Base-by-base conservation (phyloP, 1,140 invertebrate species). In the Tribolium castaneum region DNA sequence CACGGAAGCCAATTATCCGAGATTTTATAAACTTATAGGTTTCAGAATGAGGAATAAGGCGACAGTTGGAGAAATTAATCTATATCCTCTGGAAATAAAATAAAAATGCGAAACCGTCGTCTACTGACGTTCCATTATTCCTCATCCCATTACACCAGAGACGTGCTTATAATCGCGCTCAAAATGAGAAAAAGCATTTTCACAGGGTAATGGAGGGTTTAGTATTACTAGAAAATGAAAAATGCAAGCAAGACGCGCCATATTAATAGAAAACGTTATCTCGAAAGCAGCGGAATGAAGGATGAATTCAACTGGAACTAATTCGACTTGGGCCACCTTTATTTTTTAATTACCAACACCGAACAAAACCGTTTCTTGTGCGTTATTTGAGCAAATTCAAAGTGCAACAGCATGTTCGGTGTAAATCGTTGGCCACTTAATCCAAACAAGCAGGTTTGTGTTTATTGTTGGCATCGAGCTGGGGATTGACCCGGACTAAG, bases 51-150 rank as follows among this genome's bases (percentile, higher is more conserved):
- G 75, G 70, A 77, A 25, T 77, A 77, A 77, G 1, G 75, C 75
- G 75, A 77, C 75, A 77, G 50, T 72, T 72, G 51, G 30, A 54
- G 74, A 66, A 77, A 77, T 77, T 73, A 77, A 77, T 77, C 70
- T 73, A 56, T 77, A 19, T 30, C 25, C 76, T 59, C 34, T 34
- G 76, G 71, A 59, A 77, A 73, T 77, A 73, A 77, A 77, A 77
- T 73, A 77, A 56, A 77, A 56, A 50, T 70, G 39, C 70, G 34
- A 50, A 49, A 75, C 54, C 74, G 74, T 75, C 74, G 74, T 75
- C 74, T 75, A 75, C 51, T 75, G 56, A 75, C 51, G 52, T 75
- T 62, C 74, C 56, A 75, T 75, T 75, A 75, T 75, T 75, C 35
- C 74, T 75, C 74, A 59, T 75, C 74, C 52, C 56, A 75, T 75